Evolutionary conservation across 2,113 vertebrate genomes (phyloP).

Genomic region (Thamnaconus septentrionalis): DNA sequence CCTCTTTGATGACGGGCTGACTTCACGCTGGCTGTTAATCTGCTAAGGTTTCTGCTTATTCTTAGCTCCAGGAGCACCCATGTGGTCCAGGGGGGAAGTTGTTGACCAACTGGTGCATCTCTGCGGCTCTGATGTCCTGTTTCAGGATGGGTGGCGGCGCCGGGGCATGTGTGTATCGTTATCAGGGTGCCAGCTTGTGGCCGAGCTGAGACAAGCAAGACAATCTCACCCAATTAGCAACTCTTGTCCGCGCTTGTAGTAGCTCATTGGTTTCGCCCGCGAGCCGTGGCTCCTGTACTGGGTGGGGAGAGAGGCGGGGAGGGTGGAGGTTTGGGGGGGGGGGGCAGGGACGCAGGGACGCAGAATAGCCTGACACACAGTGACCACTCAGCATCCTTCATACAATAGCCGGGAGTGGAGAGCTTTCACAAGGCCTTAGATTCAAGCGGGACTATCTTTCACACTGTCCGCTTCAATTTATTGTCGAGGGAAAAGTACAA

Average conservation of each 20-base stretch:
- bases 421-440: conserved; percentile 65
- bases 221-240: conserved; percentile 71
- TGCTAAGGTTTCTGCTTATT: conserved; percentile 76
- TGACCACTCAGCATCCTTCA: conserved; percentile 51
- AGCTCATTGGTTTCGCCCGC: conserved; percentile 37
- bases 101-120: conserved; percentile 70
- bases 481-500: conserved; percentile 55
- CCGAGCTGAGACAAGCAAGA: conserved; percentile 58
- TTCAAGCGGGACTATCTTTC: conserved; percentile 56
- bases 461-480: conserved; percentile 70
- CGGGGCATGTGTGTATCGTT: conserved; percentile 47
- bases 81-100: conserved; percentile 55
- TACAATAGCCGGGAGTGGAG: conserved; percentile 48
- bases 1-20: conserved; percentile 67
- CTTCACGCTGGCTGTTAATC: conserved; percentile 67
- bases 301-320: no score
- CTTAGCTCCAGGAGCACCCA: conserved; percentile 70
- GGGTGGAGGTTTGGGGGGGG: no score
- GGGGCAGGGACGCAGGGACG: conserved; percentile 24
- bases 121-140: conserved; percentile 54
- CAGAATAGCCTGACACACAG: conserved; percentile 39
- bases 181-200: conserved; percentile 47
- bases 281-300: conserved; percentile 26
- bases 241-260: conserved; percentile 43
- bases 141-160: conserved; percentile 46